A percentile compares a stretch with the other conserved stretches of the same genome.
Evolutionary conservation across 2,888 invertebrate genomes (phyloP).

Genomic region (Leptopilina myrica): DNA sequence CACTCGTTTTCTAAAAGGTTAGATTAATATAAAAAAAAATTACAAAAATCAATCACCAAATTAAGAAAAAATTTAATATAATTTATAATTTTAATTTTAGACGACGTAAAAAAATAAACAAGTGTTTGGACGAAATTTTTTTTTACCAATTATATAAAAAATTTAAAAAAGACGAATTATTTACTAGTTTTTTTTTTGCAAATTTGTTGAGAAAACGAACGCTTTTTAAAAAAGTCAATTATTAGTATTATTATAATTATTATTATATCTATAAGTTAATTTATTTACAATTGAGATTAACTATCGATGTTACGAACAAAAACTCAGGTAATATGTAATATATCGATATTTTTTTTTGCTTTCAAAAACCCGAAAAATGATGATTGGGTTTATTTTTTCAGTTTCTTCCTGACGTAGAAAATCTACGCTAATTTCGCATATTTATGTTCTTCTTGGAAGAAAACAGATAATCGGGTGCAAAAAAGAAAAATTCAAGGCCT

Average conservation of each 20-base stretch:
- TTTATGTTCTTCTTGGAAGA: conserved; percentile 31
- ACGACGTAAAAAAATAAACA: too few species aligned
- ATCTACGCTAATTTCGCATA: background rate
- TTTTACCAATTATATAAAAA: too few species aligned
- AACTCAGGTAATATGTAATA: conserved; percentile 31
- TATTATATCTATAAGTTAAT: conserved; percentile 31
- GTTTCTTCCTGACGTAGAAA: background rate
- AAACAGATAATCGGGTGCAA: conserved; percentile 15
- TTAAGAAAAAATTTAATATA: too few species aligned
- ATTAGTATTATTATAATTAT: conserved; percentile 10
- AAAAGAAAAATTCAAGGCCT: conserved; percentile 21
- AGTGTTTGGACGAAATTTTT: too few species aligned
- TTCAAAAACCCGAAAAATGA: conserved; percentile 2
- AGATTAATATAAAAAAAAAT: too few species aligned
- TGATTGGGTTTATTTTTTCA: background rate
- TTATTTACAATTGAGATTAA: conserved; percentile 34
- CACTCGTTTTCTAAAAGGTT: conserved; percentile 4
- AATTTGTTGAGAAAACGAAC: background rate
- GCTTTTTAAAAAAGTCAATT: conserved; percentile 17
- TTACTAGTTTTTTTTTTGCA: too few species aligned
- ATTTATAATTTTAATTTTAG: too few species aligned
- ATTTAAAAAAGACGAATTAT: too few species aligned
- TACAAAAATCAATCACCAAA: too few species aligned
- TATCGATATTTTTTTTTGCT: background rate
- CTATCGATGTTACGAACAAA: conserved; percentile 25